These are phyloP conservation scores for Cichladusa arquata DNA, from an alignment of 2,113 vertebrate species.

Conservation along the genomic window DNA sequence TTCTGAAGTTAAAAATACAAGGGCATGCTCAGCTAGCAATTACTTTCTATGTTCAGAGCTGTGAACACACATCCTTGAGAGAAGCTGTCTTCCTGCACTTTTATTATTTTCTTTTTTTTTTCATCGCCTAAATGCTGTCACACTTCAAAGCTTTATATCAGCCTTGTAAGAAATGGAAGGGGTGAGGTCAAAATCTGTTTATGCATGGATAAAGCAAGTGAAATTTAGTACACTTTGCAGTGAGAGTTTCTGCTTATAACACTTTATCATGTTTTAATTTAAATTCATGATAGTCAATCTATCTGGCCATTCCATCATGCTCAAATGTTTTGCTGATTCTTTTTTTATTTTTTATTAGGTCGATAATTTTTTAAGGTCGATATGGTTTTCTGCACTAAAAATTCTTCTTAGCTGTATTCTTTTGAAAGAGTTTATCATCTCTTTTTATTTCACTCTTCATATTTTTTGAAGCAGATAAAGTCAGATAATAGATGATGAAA, in stretches of 20 bases:
- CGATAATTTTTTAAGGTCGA: background rate
- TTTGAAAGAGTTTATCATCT: background rate
- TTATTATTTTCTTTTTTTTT: conserved; percentile 22
- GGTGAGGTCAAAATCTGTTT: conserved; percentile 23
- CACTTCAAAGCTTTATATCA: conserved; percentile 25
- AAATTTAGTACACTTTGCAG: background rate
- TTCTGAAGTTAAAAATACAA: conserved; percentile 15
- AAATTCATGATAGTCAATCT: conserved; percentile 28
- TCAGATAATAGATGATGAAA: background rate
- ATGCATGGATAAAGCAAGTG: background rate
- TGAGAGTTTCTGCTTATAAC: background rate
- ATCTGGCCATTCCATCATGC: background rate
- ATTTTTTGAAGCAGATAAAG: background rate
- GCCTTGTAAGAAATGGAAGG: conserved; percentile 40
- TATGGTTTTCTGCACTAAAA: background rate
- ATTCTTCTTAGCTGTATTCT: background rate
- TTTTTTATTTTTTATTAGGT: conserved; percentile 13
- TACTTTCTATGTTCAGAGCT: background rate
- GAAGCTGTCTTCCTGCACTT: conserved; percentile 21
- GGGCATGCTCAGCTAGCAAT: background rate
- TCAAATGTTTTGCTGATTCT: background rate
- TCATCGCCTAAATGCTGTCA: conserved; percentile 12
- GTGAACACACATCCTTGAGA: background rate
- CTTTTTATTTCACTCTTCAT: background rate
- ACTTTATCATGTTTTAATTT: conserved; percentile 36